Evolutionary conservation across 2,888 invertebrate species (phyloP), one percentile per base, ranked within the genome.

Genomic region (Sipunculus nudus): DNA sequence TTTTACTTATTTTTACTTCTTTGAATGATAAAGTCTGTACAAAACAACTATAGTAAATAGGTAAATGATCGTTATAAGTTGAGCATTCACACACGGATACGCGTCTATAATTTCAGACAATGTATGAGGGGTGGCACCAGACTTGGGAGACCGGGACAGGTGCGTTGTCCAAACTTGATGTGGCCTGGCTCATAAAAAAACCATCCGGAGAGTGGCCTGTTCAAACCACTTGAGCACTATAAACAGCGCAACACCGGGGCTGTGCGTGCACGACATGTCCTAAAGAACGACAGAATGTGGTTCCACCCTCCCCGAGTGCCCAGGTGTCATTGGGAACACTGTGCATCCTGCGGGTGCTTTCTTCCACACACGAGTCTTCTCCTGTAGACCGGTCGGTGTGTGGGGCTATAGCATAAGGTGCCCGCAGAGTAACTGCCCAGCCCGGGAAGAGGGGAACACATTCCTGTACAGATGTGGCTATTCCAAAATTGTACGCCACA

Each of bases 201-300:
- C 23, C 40, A 53, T 21, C 6, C 6, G 10, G 41, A 41, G 40
- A 6, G 41, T 8, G 53, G 39, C 25, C 8, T 53, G 6, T 41
- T 53, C 28, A 16, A 28, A 8, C 10, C 6, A 5, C 8, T 41
- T 8, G 10, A 45, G 25, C 5, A 6, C 10, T 41, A 41, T 26
- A 31, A n/a, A n/a, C 16, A 16, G 41, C n/a, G 23, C 53, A n/a
- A 6, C 23, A 19, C 10, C 13, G 53, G 53, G 16, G 16, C 8
- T 6, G 8, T 25, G 21, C 6, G 26, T n/a, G 25, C 6, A 16
- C 6, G 53, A 41, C 28, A 26, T 8, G 53, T 53, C 4, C 28
- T 53, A n/a, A 53, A 53, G 53, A 13, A 10, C 23, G 41, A 53
- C 41, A 19, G 53, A 4, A 53, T 53, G 53, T 53, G 53, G 53